These are phyloP conservation scores for Phaethon lepturus DNA, from an alignment of 2,113 vertebrate species.

Conservation along the genomic window DNA sequence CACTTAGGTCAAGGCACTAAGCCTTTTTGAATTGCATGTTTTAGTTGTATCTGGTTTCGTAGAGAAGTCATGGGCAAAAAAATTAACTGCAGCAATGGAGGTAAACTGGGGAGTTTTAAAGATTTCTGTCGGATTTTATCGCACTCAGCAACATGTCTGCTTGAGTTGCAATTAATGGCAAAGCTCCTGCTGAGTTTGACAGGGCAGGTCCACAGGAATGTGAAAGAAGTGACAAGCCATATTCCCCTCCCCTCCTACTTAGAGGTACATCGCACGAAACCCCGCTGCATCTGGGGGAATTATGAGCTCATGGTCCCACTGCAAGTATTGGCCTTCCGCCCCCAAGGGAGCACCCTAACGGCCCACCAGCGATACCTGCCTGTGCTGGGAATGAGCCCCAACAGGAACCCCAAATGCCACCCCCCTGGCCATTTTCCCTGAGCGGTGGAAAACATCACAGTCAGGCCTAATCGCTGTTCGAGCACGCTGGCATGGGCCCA, in stretches of 20 bases:
- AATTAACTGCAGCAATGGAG: conserved; percentile 23
- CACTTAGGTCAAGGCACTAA: conserved; percentile 50
- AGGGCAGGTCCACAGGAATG: neutral
- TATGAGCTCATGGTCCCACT: accelerated
- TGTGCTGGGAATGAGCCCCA: neutral
- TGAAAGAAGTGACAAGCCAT: neutral
- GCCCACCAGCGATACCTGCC: neutral
- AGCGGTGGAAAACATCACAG: neutral
- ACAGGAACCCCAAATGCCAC: neutral
- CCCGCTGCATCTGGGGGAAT: neutral
- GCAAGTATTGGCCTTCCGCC: neutral
- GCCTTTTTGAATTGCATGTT: conserved; percentile 46
- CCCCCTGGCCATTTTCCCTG: neutral
- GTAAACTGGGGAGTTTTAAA: conserved; percentile 46
- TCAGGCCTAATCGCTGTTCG: neutral
- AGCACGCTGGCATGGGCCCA: neutral
- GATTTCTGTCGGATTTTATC: conserved; percentile 22
- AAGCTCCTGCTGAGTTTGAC: neutral
- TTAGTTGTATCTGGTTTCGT: conserved; percentile 25
- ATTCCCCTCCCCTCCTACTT: neutral
- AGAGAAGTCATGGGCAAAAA: conserved; percentile 19
- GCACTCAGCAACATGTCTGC: neutral
- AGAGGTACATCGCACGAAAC: neutral
- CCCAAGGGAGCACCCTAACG: neutral
- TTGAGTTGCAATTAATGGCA: neutral